Evolutionary conservation across 2,113 vertebrate species (phyloP).

Genomic region (Cariama cristata): DNA sequence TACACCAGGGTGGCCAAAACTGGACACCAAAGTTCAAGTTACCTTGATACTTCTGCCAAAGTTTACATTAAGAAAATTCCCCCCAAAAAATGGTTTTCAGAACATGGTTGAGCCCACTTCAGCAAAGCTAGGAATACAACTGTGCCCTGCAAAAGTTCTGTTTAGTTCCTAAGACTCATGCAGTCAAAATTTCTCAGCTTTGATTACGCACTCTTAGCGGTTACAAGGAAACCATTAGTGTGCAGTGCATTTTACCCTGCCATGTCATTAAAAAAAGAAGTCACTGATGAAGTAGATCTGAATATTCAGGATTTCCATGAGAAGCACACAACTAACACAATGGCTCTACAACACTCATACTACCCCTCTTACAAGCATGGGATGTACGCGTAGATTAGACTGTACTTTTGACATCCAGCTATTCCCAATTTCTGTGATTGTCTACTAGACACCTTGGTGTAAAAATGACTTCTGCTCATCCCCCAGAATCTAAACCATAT

Average conservation of each 20-base stretch:
- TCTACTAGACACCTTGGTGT: not conserved
- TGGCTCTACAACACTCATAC: not conserved
- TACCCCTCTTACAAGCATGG: not conserved
- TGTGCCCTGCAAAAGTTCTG: not conserved
- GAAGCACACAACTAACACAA: not conserved
- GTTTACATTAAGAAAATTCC: not conserved
- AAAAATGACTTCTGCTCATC: not conserved
- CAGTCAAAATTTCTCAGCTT: not conserved
- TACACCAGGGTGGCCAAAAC: not conserved
- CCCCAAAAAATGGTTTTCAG: not conserved
- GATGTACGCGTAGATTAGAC: not conserved
- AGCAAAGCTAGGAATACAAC: not conserved
- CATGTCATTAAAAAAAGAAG: not conserved
- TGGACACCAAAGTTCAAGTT: not conserved
- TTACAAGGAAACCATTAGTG: not conserved
- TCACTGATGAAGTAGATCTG: not conserved
- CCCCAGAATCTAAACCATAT: not conserved
- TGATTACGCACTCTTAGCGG: not conserved
- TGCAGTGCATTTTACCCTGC: not conserved
- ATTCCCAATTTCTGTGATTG: not conserved
- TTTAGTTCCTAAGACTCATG: not conserved
- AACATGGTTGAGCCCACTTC: not conserved
- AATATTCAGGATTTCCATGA: not conserved
- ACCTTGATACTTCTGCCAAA: not conserved
- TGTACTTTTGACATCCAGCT: not conserved